Base-by-base conservation (phyloP, 1,140 invertebrate species). In the Aphelinus certus region DNA sequence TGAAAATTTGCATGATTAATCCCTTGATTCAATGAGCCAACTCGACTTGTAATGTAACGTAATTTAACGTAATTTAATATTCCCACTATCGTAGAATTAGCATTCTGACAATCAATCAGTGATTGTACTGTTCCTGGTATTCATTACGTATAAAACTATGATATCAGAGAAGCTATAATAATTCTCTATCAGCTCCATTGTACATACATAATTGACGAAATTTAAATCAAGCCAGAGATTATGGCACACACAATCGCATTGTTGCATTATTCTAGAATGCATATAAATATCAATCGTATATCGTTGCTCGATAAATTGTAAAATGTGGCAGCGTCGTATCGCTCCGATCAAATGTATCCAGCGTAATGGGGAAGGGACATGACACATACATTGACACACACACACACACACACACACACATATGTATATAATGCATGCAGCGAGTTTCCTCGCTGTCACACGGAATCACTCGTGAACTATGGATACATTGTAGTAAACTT, bases 281-380 rank as follows among this genome's bases (percentile, higher is more conserved):
- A 47, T 58, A 75, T 70, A 68, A 62, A 68, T 74, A 74, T 68
- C 57, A 74, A 74, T 63, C 58, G 58, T 47, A 62, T 49, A 74
- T 69, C 49, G 26, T 57, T 9, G 26, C 7, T 1, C 60, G 42
- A 75, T 48, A 69, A 75, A 69, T 69, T 70, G 43, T 49, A 63
- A 68, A 62, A 56, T n/a, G 57, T 48, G 10, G 4, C 57, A 45
- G 43, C 46, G 65, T 48, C 45, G 57, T 64, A 62, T 64, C n/a
- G 43, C 61, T 47, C 4, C 10, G 43, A 63, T 71, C 60, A 56
- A 71, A 71, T 46, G 1, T n/a, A 5, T 56, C 43, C 3, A 7
- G 45, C n/a, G 57, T 73, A 73, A 73, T 73, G 67, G 56, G 26
- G 26, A 26, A 26, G 26, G 26, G 26, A 26, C 26, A 26, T 26